Conservation (phyloP, 92 coral and sea anemone species). For the Bergia sp. region DNA sequence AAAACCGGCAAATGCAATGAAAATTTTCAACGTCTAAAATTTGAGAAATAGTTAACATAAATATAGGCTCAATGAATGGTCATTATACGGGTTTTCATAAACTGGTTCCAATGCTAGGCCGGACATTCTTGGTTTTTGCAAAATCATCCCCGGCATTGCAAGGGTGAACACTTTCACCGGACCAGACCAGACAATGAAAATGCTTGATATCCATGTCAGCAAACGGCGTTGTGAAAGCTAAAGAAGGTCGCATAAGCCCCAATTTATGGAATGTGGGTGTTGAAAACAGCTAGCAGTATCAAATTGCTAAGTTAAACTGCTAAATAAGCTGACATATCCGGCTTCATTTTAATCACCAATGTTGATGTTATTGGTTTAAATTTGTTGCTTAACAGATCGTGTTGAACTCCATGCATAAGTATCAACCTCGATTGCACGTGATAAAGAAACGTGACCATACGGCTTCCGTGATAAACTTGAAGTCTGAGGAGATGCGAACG, state of each 20-base stretch:
- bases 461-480: conserved; percentile 93
- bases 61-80: too few relatives aligned
- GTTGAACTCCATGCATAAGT: conserved; percentile 97
- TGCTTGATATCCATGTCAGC: background rate
- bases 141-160: too few relatives aligned
- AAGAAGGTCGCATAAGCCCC: background rate
- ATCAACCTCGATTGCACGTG: conserved; percentile 90
- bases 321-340: background rate
- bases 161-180: too few relatives aligned
- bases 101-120: too few relatives aligned
- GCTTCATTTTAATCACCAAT: background rate
- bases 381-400: conserved; percentile 67
- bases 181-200: background rate
- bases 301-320: too few relatives aligned
- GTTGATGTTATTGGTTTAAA: background rate
- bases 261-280: background rate
- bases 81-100: too few relatives aligned
- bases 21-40: too few relatives aligned
- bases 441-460: conserved; percentile 94
- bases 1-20: too few relatives aligned
- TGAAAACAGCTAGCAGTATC: background rate
- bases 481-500: conserved; percentile 92
- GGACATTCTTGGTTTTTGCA: too few relatives aligned
- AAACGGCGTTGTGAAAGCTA: background rate
- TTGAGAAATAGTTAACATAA: too few relatives aligned